Base-by-base conservation (phyloP, 2,113 vertebrate species). In the Microtus pennsylvanicus region DNA sequence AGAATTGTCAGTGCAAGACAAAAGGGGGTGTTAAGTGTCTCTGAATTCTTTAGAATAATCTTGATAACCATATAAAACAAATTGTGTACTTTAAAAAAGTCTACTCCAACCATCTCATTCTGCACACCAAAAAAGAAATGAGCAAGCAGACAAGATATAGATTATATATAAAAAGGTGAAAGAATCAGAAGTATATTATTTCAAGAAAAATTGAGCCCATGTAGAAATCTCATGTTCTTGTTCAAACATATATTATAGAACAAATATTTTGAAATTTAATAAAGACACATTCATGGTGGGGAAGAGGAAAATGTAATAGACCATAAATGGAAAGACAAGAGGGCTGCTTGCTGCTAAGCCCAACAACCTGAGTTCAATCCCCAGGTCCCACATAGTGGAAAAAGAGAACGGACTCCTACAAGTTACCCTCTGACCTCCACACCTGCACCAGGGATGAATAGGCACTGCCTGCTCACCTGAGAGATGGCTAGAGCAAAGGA, bases 181-280 rank as follows among this genome's bases (percentile, higher is more conserved):
- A 76, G 35, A 93, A 65, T 0, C 58, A 87, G 10, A 91, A 94
- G 70, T 8, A 70, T n/a, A 75, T 28, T 92, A 10, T 92, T 89
- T 96, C 75, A 87, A 96, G 61, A 58, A 76, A 87, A 92, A 67
- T 17, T 24, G 8, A 90, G n/a, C 24, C 81, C 50, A 61, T 74
- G 45, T 38, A 95, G 52, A 96, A 94, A 94, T 70, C n/a, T 86
- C 24, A 93, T 87, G 58, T 77, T 89, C 67, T 26, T 55, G 42
- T 83, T 91, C 75, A 90, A 95, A 87, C 24, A 90, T 67, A 90
- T 55, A 94, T 77, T 96, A 80, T 81, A 93, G 85, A 93, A 91
- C 42, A 94, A 77, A 26, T 77, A 82, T 72, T 80, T 95, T 76
- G 14, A 92, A 87, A 78, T 63, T 65, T 95, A 82, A 82, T 77